Base-by-base conservation (phyloP, 2,888 invertebrate genomes). In the Esperia sulphurella region DNA sequence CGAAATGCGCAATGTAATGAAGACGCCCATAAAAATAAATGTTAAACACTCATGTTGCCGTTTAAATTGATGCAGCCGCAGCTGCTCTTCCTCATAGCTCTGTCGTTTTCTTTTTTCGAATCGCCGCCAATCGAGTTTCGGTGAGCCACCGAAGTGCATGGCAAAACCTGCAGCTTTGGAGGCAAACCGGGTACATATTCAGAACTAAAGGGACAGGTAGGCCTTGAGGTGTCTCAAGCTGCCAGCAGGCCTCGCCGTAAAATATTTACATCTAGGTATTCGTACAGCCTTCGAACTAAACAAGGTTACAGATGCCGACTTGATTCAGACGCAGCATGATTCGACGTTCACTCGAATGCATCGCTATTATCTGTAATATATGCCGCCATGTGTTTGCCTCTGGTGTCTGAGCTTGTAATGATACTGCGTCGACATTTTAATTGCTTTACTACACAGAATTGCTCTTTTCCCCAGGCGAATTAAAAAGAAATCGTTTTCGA, bases 181-280 rank as follows among this genome's bases (percentile, higher is more conserved):
- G 83, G 82, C 65, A 61, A 85, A 81, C 83, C 57, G 71, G 81
- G 75, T 75, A 61, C 61, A 58, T 74, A 68, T 73, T 68, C 66
- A 67, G 67, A 76, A 68, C 67, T 68, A 73, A 80, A 83, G 78
- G 79, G 75, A 76, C 81, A 75, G 68, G 72, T 69, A 71, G 73
- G 60, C 78, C 83, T 83, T 84, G 83, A 79, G 67, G 64, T 57
- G 61, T 71, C 58, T 59, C 54, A 49, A 63, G 51, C 53, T 67
- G 65, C 73, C 74, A 71, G 68, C 75, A 71, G 61, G 60, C 65
- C 59, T 66, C 71, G 71, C 68, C 63, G 68, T 73, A 67, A 69
- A 71, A 75, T 70, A 69, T 70, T 71, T 68, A 71, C 67, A 41
- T 57, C 57, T 62, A 68, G 54, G 60, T 61, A 58, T 59, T 64